phyloP scores from a whole-genome alignment of 2,113 vertebrate genomes.

The Bufo gargarizans region DNA sequence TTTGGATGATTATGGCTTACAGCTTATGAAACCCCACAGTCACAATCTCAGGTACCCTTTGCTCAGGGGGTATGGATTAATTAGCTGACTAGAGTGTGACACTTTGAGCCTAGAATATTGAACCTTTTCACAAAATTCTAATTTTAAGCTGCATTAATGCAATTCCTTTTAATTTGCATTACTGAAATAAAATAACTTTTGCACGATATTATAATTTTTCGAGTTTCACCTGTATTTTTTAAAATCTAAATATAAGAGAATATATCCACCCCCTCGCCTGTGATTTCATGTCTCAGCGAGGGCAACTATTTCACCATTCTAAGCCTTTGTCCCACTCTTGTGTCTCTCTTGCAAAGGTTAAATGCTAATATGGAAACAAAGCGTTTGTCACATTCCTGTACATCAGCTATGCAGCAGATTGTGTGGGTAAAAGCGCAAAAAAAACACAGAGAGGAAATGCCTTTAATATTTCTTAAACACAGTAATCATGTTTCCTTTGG shows the following conservation, averaged over 20 bases:
- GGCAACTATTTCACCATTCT: slow-evolving; percentile 57
- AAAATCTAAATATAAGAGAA: slow-evolving; percentile 14
- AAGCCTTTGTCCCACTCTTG: slow-evolving; percentile 43
- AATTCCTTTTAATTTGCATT: too few relatives aligned
- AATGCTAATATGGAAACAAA: slow-evolving; percentile 63
- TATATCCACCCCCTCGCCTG: not conserved
- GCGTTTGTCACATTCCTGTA: slow-evolving; percentile 62
- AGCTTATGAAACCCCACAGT: too few relatives aligned
- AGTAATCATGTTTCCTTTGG: slow-evolving; percentile 68
- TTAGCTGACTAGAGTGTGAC: too few relatives aligned
- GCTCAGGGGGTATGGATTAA: too few relatives aligned
- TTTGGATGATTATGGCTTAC: too few relatives aligned
- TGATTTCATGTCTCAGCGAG: slow-evolving; percentile 11
- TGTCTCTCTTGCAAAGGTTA: slow-evolving; percentile 57
- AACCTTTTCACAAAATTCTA: too few relatives aligned
- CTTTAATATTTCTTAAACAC: slow-evolving; percentile 66
- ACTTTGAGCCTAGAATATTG: too few relatives aligned
- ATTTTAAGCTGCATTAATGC: too few relatives aligned
- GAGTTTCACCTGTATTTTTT: too few relatives aligned
- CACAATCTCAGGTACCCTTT: too few relatives aligned
- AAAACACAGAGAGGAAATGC: slow-evolving; percentile 68
- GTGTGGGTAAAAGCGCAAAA: slow-evolving; percentile 63
- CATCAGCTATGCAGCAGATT: slow-evolving; percentile 61
- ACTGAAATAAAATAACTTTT: too few relatives aligned
- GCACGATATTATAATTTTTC: too few relatives aligned